These are phyloP conservation scores for Temnothorax curvispinosus DNA, from an alignment of 1,140 invertebrate genomes.

Conservation along the genomic window DNA sequence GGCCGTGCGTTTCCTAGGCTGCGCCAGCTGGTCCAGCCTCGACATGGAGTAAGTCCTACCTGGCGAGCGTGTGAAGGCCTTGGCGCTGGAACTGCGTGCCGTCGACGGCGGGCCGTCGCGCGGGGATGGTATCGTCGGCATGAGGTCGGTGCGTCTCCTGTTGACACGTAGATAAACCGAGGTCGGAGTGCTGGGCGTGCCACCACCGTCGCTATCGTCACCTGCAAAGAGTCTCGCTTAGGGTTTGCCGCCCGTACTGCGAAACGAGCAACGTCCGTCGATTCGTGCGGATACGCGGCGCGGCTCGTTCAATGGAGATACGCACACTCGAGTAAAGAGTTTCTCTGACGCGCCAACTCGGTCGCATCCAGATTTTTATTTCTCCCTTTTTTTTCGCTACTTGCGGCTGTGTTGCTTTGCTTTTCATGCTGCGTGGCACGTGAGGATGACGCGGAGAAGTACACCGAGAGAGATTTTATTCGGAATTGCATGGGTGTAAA, in stretches of 20 bases:
- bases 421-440: conserved; percentile 58
- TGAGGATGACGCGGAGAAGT: neutral
- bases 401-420: conserved; percentile 14
- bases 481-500: neutral
- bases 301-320: conserved; percentile 27
- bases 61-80: conserved; percentile 89
- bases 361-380: conserved; percentile 1
- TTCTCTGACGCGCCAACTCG: conserved; percentile 14
- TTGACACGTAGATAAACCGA: conserved; percentile 90
- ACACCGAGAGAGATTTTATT: conserved; percentile 52
- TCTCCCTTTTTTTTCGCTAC: neutral
- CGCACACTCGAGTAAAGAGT: conserved; percentile 37
- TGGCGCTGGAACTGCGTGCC: conserved; percentile 85
- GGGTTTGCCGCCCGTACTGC: conserved; percentile 71
- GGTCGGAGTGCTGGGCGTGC: conserved; percentile 82
- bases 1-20: conserved; percentile 88
- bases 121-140: conserved; percentile 94
- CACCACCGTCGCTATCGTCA: conserved; percentile 84
- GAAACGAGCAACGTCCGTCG: conserved; percentile 40
- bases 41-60: conserved; percentile 97
- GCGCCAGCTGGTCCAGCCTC: conserved; percentile 93
- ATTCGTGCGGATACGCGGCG: conserved; percentile 34
- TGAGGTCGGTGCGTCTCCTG: conserved; percentile 94
- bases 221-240: conserved; percentile 83
- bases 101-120: conserved; percentile 86